Evolutionary conservation across 2,797 vertebrate genomes (phyloP), one percentile per base, ranked within the genome.

Genomic region (Anisognathus igniventris): DNA sequence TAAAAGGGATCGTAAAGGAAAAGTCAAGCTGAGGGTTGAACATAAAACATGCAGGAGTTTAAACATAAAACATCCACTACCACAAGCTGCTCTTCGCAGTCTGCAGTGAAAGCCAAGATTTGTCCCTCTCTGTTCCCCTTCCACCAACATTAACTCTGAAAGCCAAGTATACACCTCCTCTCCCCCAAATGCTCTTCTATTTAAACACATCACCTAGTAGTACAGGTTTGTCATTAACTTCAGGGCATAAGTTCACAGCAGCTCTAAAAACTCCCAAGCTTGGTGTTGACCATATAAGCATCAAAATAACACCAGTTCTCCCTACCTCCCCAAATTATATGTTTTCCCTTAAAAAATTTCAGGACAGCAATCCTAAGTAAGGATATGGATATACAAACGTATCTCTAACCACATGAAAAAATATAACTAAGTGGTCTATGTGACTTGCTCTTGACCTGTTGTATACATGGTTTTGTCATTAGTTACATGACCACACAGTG

Each of bases 241-340:
- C 40, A 73, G 47, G 51, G 40, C 70, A 81, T 14, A 90, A 70
- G 64, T 45, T 73, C 71, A 89, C 15, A 54, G 31, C 7, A 84
- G 28, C 37, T 60, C 17, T 44, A 86, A 68, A 80, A 86, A 33
- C 22, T 37, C 33, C 37, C n/a, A 58, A 35, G 23, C 12, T 25
- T 72, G 18, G 10, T 54, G 25, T 37, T 77, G 77, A 74, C 31
- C 10, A 12, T 12, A 14, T 10, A 47, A 75, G 18, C 21, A 74
- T 30, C 5, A 33, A 65, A 92, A 76, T 6, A 23, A 14, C 44
- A 66, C 3, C 53, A 77, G 24, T 17, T 75, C 6, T 14, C 14
- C 20, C 7, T 20, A 25, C 1, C 2, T 14, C 4, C 2, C 7
- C 10, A 14, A n/a, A 28, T 18, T 10, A 3, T 9, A 24, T n/a